Percentiles rank a stretch among this genome's conserved stretches.
These are phyloP conservation scores for Xenops minutus DNA, from an alignment of 2,797 vertebrate species.

Conservation along the genomic window DNA sequence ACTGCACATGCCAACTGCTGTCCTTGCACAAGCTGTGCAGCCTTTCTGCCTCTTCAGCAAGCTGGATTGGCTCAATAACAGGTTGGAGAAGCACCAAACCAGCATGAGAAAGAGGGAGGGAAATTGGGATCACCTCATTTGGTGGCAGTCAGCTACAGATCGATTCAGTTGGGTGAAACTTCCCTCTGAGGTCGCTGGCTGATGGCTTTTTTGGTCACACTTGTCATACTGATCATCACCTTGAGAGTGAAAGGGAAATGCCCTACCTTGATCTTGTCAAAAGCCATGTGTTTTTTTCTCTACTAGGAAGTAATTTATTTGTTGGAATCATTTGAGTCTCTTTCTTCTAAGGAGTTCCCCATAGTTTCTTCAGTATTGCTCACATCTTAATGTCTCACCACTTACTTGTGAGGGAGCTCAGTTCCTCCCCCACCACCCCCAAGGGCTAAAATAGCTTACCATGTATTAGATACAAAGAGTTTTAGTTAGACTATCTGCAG, in stretches of 20 bases:
- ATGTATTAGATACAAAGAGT: background rate
- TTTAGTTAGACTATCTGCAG: background rate
- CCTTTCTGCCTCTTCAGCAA: background rate
- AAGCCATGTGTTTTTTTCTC: background rate
- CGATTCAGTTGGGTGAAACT: background rate
- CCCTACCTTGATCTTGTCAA: background rate
- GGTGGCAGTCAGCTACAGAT: background rate
- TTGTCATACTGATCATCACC: background rate
- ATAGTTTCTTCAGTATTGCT: background rate
- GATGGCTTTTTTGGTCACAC: background rate
- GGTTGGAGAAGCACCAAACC: background rate
- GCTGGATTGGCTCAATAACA: background rate
- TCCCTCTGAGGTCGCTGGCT: background rate
- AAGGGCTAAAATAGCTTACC: background rate
- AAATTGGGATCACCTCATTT: background rate
- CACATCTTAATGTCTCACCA: background rate
- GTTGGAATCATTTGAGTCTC: background rate
- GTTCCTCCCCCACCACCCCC: background rate
- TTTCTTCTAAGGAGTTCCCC: background rate
- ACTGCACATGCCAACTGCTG: background rate
- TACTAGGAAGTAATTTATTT: background rate
- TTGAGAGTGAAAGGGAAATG: background rate
- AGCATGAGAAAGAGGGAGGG: background rate
- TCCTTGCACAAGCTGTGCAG: background rate
- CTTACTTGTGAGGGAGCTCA: background rate